These are phyloP conservation scores for Mus caroli DNA, from an alignment of 2,797 vertebrate genomes.

Conservation along the genomic window DNA sequence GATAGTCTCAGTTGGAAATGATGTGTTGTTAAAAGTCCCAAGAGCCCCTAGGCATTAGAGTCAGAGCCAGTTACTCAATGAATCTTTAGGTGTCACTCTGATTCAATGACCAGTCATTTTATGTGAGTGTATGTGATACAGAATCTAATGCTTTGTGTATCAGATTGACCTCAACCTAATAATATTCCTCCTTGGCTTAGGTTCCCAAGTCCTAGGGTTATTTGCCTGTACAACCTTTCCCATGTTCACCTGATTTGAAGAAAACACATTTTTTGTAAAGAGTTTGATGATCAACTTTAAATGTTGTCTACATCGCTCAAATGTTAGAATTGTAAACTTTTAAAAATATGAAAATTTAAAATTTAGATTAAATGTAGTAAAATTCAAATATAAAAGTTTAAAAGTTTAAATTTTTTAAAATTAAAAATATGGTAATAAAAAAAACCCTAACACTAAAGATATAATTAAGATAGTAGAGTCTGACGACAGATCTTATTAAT, in stretches of 20 bases:
- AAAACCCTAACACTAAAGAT: not conserved
- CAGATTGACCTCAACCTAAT: not conserved
- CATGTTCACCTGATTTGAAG: not conserved
- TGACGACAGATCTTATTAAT: not conserved
- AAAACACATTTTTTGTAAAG: not conserved
- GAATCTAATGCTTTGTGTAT: not conserved
- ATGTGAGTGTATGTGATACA: not conserved
- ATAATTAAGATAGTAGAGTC: not conserved
- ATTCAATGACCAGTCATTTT: not conserved
- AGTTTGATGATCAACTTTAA: constrained; percentile 28
- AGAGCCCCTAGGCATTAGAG: not conserved
- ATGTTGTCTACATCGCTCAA: not conserved
- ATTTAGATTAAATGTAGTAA: too few relatives aligned
- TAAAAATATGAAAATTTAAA: not conserved
- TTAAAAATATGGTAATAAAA: too few relatives aligned
- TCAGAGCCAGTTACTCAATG: not conserved
- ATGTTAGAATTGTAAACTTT: not conserved
- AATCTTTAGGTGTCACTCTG: not conserved
- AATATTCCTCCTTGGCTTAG: not conserved
- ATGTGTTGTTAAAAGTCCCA: constrained; percentile 47
- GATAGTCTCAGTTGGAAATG: constrained; percentile 4
- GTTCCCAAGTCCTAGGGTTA: not conserved
- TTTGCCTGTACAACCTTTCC: not conserved
- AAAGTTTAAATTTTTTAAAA: too few relatives aligned
- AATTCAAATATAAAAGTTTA: too few relatives aligned